These are phyloP conservation scores for Ormia ochracea DNA, from an alignment of 2,888 invertebrate genomes.

Conservation along the genomic window DNA sequence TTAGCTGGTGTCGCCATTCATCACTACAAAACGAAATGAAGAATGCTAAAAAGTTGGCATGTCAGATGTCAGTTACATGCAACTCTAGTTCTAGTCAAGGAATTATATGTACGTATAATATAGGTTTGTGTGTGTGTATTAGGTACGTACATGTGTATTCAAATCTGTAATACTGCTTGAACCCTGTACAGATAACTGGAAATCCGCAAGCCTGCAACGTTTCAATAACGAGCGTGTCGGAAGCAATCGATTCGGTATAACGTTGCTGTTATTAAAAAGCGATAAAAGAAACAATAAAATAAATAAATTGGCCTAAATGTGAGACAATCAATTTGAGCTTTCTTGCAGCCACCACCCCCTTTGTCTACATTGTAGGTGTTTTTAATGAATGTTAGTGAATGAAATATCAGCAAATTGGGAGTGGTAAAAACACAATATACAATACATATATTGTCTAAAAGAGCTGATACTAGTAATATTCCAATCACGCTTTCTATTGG, in stretches of 20 bases:
- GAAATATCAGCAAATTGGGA: constrained; percentile 11
- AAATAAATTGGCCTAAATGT: constrained; percentile 50
- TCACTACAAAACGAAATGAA: not conserved
- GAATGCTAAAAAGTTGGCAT: constrained; percentile 41
- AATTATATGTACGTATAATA: not conserved
- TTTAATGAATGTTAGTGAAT: constrained; percentile 24
- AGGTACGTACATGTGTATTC: not conserved
- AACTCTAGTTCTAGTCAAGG: not conserved
- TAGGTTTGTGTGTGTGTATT: not conserved
- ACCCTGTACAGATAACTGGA: not conserved
- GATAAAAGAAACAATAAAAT: constrained; percentile 59
- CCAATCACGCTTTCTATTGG: constrained; percentile 53
- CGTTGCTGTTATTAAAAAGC: constrained; percentile 59
- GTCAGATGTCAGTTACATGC: constrained; percentile 51
- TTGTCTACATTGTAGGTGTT: constrained; percentile 17
- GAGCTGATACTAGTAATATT: constrained; percentile 54
- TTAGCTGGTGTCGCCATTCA: constrained; percentile 16
- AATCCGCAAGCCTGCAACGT: not conserved
- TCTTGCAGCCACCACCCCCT: not conserved
- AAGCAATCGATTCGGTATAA: constrained; percentile 56
- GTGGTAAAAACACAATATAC: constrained; percentile 14
- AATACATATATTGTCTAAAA: not conserved
- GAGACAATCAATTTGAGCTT: constrained; percentile 3
- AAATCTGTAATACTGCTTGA: not conserved
- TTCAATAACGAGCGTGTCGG: constrained; percentile 52